Evolutionary conservation across 2,888 invertebrate genomes (phyloP), one percentile per base, ranked within the genome.

Genomic region (Mesorhabditis belari): DNA sequence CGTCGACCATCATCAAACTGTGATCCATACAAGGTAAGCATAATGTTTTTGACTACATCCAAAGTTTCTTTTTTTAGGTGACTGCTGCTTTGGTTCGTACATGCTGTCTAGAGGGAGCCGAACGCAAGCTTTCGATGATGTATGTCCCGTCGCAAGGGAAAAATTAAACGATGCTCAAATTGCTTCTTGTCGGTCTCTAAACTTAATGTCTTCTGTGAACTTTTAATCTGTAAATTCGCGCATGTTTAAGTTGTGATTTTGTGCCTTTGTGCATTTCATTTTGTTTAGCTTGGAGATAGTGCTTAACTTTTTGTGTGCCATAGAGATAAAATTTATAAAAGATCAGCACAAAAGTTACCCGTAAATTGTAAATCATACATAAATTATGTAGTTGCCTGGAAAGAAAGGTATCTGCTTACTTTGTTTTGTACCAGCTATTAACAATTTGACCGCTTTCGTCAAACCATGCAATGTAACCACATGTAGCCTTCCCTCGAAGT

Each of bases 1-100:
- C 75, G 81, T 49, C 76, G 81, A 55, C 81, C 81, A 12, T 76
- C 81, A 3, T 81, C 80, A 58, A 81, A 81, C 70, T 81, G 81
- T 62, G 81, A 81, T 62, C 81, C 81, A 24, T 79, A 79, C 72
- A 63, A 63, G 24, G 72, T 67, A 5, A 67, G 58, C n/a, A 29
- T 26, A 21, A 21, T 28, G 25, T 21, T 9, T 21, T 6, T 24
- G 28, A 29, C 26, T 52, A 23, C 2, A 25, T 50, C 5, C 19
- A 21, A 21, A n/a, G n/a, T 53, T 28, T 78, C 77, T 61, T n/a
- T 53, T 44, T 35, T 35, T 35, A 35, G 44, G 81, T 81, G 49
- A 80, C 79, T n/a, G 79, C 70, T 25, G 79, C 79, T 27, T 62
- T 79, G 25, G 76, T 80, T 21, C 73, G 79, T 60, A 79, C 79